Evolutionary conservation across 2,113 vertebrate species (phyloP).

Genomic region (Australoheros scitulus): DNA sequence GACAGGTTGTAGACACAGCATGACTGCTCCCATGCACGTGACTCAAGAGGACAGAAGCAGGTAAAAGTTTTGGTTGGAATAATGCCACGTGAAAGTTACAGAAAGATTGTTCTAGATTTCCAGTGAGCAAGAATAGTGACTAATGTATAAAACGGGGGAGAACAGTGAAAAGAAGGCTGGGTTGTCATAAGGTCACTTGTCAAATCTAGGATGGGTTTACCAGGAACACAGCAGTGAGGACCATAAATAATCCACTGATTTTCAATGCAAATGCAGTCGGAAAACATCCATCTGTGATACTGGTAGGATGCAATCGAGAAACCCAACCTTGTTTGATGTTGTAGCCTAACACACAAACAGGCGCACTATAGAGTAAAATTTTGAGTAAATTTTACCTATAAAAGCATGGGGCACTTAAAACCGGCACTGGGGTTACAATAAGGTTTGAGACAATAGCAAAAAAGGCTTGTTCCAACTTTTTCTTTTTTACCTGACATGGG

Average conservation of each 20-base stretch:
- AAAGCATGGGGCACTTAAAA: slow-evolving; percentile 55
- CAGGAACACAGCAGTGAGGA: slow-evolving; percentile 42
- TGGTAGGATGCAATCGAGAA: slow-evolving; percentile 6
- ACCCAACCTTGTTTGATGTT: slow-evolving; percentile 60
- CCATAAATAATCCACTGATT: slow-evolving; percentile 39
- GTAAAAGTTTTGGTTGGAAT: slow-evolving; percentile 34
- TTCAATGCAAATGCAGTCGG: neutral
- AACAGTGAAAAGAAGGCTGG: slow-evolving; percentile 54
- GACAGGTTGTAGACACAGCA: slow-evolving; percentile 11
- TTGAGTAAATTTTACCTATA: slow-evolving; percentile 34
- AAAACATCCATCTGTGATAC: neutral
- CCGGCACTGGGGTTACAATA: slow-evolving; percentile 39
- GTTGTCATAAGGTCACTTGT: slow-evolving; percentile 79
- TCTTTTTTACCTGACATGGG: slow-evolving; percentile 18
- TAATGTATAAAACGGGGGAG: neutral
- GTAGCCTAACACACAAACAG: slow-evolving; percentile 60
- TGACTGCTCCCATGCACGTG: neutral
- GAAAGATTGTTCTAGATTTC: slow-evolving; percentile 28
- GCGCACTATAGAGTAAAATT: slow-evolving; percentile 50
- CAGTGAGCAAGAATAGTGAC: slow-evolving; percentile 1
- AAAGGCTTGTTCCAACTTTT: slow-evolving; percentile 42
- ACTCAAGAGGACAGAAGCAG: slow-evolving; percentile 50
- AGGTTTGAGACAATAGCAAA: slow-evolving; percentile 44
- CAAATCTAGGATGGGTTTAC: slow-evolving; percentile 66
- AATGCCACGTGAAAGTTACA: slow-evolving; percentile 31